A percentile compares a stretch with the other conserved stretches of the same genome.
Evolutionary conservation across 1,140 invertebrate species (phyloP).

Genomic region (Drosophila repleta): DNA sequence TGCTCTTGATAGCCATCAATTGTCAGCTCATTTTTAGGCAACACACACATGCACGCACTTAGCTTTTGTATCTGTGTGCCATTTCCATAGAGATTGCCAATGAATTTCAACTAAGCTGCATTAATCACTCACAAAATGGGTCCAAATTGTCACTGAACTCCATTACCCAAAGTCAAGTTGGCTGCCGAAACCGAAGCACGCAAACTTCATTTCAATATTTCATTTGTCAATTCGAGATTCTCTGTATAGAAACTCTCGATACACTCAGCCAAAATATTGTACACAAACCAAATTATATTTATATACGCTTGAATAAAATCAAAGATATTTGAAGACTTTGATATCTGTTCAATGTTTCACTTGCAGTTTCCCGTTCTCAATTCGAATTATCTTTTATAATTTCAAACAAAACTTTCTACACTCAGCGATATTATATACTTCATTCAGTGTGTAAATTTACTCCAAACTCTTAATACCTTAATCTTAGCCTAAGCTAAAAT

Average conservation of each 20-base stretch:
- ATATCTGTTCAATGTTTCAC: no score
- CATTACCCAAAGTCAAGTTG: conserved; percentile 32
- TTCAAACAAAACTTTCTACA: no score
- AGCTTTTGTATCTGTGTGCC: conserved; percentile 19
- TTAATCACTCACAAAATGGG: conserved; percentile 41
- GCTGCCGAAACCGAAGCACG: neutral
- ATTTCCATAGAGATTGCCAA: conserved; percentile 35
- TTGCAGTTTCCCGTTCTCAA: no score
- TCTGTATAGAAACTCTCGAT: neutral
- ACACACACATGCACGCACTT: conserved; percentile 16
- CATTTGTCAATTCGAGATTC: neutral
- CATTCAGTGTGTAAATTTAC: no score
- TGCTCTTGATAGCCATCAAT: conserved; percentile 25
- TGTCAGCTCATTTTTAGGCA: conserved; percentile 28
- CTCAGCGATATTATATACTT: no score
- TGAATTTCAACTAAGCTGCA: conserved; percentile 44
- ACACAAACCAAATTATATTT: no score
- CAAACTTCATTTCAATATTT: conserved; percentile 26
- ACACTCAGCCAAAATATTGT: neutral
- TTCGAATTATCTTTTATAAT: no score
- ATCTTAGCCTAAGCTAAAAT: no score
- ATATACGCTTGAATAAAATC: no score
- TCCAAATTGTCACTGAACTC: conserved; percentile 9
- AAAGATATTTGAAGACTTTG: no score
- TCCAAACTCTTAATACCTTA: no score